Conservation (phyloP, 2,888 invertebrate genomes). For the Bibio marci region DNA sequence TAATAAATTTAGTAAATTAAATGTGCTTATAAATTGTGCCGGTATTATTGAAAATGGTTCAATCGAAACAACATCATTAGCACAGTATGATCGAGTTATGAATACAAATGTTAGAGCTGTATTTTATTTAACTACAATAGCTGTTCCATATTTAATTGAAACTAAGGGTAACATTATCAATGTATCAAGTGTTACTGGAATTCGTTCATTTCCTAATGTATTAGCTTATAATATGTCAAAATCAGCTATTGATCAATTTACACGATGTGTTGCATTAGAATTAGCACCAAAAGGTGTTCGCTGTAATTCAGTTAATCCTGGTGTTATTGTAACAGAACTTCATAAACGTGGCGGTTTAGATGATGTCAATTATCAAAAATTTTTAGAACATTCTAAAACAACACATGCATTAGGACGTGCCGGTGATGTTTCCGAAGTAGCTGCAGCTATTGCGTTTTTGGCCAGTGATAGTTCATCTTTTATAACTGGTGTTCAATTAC, state of each 20-base stretch:
- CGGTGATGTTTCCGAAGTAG: conserved; percentile 44
- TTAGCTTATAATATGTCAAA: conserved; percentile 54
- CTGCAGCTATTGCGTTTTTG: conserved; percentile 50
- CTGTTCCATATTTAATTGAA: conserved; percentile 61
- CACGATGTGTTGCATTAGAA: conserved; percentile 49
- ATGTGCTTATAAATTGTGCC: conserved; percentile 69
- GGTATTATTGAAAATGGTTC: conserved; percentile 58
- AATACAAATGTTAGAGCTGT: conserved; percentile 65
- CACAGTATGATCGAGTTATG: conserved; percentile 73
- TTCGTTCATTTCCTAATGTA: conserved; percentile 46
- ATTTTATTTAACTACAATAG: conserved; percentile 60
- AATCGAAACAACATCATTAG: conserved; percentile 62
- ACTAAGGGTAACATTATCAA: conserved; percentile 75
- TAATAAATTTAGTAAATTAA: conserved; percentile 50
- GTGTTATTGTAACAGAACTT: conserved; percentile 47
- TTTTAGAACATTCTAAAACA: conserved; percentile 41
- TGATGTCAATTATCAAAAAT: conserved; percentile 39
- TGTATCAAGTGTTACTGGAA: conserved; percentile 66
- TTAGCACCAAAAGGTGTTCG: conserved; percentile 35
- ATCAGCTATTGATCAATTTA: conserved; percentile 54
- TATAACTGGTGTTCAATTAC: conserved; percentile 47
- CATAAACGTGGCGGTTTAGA: conserved; percentile 46
- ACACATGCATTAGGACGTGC: conserved; percentile 53
- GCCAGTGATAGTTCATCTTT: conserved; percentile 47
- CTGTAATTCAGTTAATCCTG: conserved; percentile 52